Evolutionary conservation across 2,797 vertebrate genomes (phyloP), one percentile per base, ranked within the genome.

Genomic region (Serranus cabrilla): DNA sequence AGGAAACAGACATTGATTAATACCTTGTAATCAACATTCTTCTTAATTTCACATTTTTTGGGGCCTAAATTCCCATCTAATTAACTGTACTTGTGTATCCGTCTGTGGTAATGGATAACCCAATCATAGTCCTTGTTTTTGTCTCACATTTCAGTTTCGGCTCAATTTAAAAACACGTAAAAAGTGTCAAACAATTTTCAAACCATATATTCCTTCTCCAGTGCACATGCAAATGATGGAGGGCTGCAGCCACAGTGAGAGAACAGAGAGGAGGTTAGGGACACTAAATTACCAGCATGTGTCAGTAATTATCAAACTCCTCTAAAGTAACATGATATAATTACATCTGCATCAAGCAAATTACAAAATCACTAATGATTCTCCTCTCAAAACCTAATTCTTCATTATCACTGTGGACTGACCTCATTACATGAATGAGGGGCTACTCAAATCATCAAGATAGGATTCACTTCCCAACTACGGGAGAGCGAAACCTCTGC

Each of bases 231-330:
- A 60, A 40, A 54, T 39, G 69, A 81, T 40, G 68, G 49, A 59
- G 51, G 49, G 68, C 63, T 65, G 71, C 7, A 57, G 64, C 40
- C 55, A 21, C 2, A 60, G 47, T 34, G 67, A 79, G 55, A 78
- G 72, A 68, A 66, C 27, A n/a, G 60, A 61, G 56, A 68, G 73
- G 74, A 67, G 78, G 71, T 68, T 73, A 74, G 83, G 76, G 80
- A 66, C 81, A 80, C 75, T 77, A 87, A 91, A 92, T 91, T 64
- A 85, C 81, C 83, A 91, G 84, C 91, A 87, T 87, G 90, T 93
- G 91, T 87, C 89, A 84, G 82, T 90, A 88, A 92, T 91, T 91
- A 93, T 88, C 83, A 90, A 91, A 92, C 85, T 91, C 85, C 76
- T 82, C 83, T 60, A 87, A 92, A 91, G 87, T 91, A 89, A 91